These are phyloP conservation scores for Volucella inanis DNA, from an alignment of 2,888 invertebrate genomes.

Conservation along the genomic window DNA sequence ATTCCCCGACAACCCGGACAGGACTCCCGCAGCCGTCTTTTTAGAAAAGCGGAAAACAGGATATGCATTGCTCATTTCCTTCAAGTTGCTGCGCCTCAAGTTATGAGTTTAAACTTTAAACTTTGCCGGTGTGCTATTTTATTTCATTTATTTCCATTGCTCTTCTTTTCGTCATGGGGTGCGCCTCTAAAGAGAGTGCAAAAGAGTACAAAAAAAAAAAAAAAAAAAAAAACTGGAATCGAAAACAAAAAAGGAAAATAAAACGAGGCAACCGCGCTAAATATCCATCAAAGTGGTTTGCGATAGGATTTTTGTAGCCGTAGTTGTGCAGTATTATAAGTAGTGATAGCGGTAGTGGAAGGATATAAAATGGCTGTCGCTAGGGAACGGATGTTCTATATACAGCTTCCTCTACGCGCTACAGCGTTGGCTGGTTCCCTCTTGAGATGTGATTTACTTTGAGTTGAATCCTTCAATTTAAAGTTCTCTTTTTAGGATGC, in stretches of 20 bases:
- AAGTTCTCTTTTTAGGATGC: slow-evolving; percentile 50
- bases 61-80: slow-evolving; percentile 74
- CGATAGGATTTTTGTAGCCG: slow-evolving; percentile 57
- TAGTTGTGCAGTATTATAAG: too few relatives aligned
- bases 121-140: slow-evolving; percentile 64
- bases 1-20: neutral
- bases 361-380: slow-evolving; percentile 54
- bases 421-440: slow-evolving; percentile 50
- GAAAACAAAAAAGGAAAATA: neutral
- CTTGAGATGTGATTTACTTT: slow-evolving; percentile 73
- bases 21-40: neutral
- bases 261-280: slow-evolving; percentile 59
- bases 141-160: slow-evolving; percentile 65
- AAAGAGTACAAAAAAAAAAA: slow-evolving; percentile 12
- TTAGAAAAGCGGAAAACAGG: slow-evolving; percentile 45
- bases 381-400: slow-evolving; percentile 70
- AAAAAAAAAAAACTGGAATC: slow-evolving; percentile 3
- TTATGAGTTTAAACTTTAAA: slow-evolving; percentile 74
- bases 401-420: slow-evolving; percentile 52
- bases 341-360: too few relatives aligned
- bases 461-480: slow-evolving; percentile 71
- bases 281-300: slow-evolving; percentile 73
- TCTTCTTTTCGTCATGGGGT: slow-evolving; percentile 44
- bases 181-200: slow-evolving; percentile 43
- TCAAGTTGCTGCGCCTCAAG: slow-evolving; percentile 67